Evolutionary conservation across 2,888 invertebrate species (phyloP), one percentile per base, ranked within the genome.

Genomic region (Parnassius orleans): DNA sequence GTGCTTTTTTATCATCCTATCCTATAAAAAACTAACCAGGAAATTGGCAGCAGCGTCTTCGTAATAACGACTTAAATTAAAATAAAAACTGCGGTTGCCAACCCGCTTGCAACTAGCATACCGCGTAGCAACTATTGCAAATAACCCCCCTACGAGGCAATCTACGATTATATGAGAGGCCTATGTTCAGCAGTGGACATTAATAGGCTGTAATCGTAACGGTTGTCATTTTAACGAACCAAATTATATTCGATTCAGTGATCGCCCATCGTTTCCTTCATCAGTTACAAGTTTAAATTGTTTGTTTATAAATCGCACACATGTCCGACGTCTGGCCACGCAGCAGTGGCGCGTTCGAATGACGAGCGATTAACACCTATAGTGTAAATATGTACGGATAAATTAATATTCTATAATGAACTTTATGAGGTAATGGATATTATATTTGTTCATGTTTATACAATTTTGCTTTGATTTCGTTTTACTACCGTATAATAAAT

Each of bases 401-500:
- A 61, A 61, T 56, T 61, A 61, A 55, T 48, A 43, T 12, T 24
- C 43, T 43, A 58, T 62, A 53, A 42, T 41, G 19, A 42, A 48
- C 44, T 57, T 62, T 62, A 57, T 24, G 57, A 53, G 12, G 43
- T 48, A 48, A 57, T 50, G 9, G 53, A 62, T 24, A 48, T 33
- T 24, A 48, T 33, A 50, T 61, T 57, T 33, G 5, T 24, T 11
- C 14, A 47, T 57, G 57, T 57, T 62, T 47, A 57, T 48, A 19
- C 7, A 48, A 62, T 43, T 53, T 57, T 44, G 42, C 61, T 62
- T 62, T 62, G 61, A 62, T 62, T 57, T 43, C 42, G 19, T 57
- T 62, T 62, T 53, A 62, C 53, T 48, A 57, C 48, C 24, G 42
- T 47, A 43, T 62, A 62, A n/a, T 62, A 62, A 61, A 61, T 61